Evolutionary conservation across 2,113 vertebrate species (phyloP).

Genomic region (Cinclus mexicanus): DNA sequence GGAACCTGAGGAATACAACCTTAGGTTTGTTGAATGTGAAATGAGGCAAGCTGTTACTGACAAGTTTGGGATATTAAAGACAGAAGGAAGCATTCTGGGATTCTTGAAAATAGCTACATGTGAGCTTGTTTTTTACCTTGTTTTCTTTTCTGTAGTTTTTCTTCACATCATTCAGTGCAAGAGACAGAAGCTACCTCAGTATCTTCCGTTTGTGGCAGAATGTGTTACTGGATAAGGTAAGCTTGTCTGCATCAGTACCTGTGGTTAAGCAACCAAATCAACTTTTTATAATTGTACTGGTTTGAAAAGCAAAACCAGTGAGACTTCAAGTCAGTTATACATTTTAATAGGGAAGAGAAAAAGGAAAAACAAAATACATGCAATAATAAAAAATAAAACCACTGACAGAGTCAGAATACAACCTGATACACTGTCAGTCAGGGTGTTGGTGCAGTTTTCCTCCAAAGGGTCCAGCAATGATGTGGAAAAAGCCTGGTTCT

Average conservation of each 20-base stretch:
- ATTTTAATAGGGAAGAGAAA: too few species aligned
- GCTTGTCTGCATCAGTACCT: not conserved
- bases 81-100: not conserved
- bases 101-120: not conserved
- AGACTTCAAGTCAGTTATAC: too few species aligned
- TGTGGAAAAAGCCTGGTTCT: too few species aligned
- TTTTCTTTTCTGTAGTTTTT: constrained; percentile 79
- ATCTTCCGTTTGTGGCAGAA: constrained; percentile 96
- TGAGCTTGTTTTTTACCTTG: not conserved
- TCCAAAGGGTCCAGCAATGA: too few species aligned
- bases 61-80: not conserved
- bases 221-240: constrained; percentile 87
- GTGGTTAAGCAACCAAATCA: not conserved
- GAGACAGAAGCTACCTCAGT: constrained; percentile 89
- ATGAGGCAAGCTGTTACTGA: not conserved
- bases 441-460: too few species aligned
- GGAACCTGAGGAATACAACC: not conserved
- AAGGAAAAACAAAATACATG: too few species aligned
- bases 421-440: too few species aligned
- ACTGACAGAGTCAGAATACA: too few species aligned
- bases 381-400: too few species aligned
- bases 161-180: constrained; percentile 89
- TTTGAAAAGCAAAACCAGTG: too few species aligned
- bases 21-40: not conserved
- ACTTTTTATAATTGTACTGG: not conserved